phyloP scores from a whole-genome alignment of 1,140 invertebrate genomes.

The Diabrotica virgifera region DNA sequence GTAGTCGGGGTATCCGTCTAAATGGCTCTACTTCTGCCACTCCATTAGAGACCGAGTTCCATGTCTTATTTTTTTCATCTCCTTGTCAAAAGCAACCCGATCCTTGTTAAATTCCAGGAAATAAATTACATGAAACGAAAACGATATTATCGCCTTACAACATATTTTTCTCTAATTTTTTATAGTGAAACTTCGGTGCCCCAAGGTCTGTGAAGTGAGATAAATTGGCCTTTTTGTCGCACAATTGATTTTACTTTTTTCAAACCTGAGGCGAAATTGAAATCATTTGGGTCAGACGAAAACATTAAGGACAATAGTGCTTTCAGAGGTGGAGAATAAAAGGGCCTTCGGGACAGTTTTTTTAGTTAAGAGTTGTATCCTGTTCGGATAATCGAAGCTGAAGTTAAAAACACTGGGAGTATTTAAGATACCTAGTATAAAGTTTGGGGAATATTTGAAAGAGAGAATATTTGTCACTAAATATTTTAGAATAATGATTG shows the following conservation, averaged over 20 bases:
- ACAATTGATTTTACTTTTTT: slow-evolving; percentile 12
- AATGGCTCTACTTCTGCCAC: too few species aligned
- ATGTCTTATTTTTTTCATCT: too few species aligned
- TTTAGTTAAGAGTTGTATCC: neutral
- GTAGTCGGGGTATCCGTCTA: too few species aligned
- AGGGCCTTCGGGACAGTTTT: neutral
- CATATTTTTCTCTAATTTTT: slow-evolving; percentile 15
- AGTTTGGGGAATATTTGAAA: too few species aligned
- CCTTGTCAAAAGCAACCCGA: neutral
- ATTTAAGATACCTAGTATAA: too few species aligned
- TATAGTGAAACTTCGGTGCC: neutral
- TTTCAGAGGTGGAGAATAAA: neutral
- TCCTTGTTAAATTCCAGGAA: slow-evolving; percentile 6
- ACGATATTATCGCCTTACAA: slow-evolving; percentile 13
- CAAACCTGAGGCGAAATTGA: slow-evolving; percentile 10
- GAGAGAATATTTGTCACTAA: too few species aligned
- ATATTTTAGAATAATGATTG: too few species aligned
- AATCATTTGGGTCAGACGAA: slow-evolving; percentile 5
- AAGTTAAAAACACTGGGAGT: too few species aligned
- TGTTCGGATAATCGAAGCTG: neutral
- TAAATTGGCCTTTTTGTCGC: slow-evolving; percentile 9
- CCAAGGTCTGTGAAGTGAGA: slow-evolving; percentile 10
- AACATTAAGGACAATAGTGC: neutral
- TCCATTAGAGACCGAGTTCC: too few species aligned
- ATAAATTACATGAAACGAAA: slow-evolving; percentile 8